Base-by-base conservation (phyloP, 2,888 invertebrate species). In the Cheilosia vulpina region DNA sequence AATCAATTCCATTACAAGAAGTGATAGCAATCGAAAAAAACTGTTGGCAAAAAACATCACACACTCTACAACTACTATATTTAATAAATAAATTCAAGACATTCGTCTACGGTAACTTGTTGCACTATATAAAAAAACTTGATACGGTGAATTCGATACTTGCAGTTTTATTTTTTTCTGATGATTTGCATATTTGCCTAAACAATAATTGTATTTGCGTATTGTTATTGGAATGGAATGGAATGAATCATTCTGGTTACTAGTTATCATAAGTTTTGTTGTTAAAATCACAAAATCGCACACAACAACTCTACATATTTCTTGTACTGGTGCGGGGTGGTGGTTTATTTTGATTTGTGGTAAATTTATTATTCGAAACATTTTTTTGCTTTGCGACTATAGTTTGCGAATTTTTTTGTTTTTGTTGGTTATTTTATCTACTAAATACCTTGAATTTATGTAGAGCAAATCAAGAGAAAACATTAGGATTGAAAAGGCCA, bases 391-490 rank as follows among this genome's bases (percentile, higher is more conserved):
- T 79, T 62, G 55, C 9, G 15, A 53, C 4, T 66, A 27, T 60
- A 45, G 21, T 52, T 68, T 79, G 43, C 43, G 31, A 68, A 0
- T 13, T 38, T 13, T 11, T 38, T 38, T 34, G 4, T 13, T 65
- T 66, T 62, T 66, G 68, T 58, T 19, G 38, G 38, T 52, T 77
- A 31, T 58, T 58, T 83, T 58, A 66, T 81, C 62, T 81, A 88
- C 87, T 88, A 89, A 89, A 90, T 92, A 92, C 92, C 92, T 92
- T 92, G 92, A 92, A 90, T 90, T 91, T 91, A 92, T 92, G 92
- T 92, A 92, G 92, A 92, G 91, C 91, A 92, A 92, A 92, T 92
- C 92, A 92, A 92, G 90, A 90, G 92, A 92, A 92, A 92, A 92
- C 91, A 92, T 92, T 92, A 92, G 90, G 91, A 92, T 90, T 90